Evolutionary conservation across 2,888 invertebrate species (phyloP).

Genomic region (Pelosia muscerda): DNA sequence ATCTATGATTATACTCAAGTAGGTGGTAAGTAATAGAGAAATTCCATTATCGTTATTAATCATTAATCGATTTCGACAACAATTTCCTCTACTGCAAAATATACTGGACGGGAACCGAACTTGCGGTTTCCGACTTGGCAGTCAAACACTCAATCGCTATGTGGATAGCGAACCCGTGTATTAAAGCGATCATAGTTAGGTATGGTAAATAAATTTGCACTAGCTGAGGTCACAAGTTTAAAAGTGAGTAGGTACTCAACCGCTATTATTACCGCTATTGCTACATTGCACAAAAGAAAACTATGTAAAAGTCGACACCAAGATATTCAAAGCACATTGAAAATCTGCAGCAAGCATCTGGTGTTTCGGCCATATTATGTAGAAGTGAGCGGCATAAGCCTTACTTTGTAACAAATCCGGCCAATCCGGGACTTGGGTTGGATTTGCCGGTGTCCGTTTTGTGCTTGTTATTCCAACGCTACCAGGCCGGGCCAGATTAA

Average conservation of each 20-base stretch:
- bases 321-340: constrained; percentile 70
- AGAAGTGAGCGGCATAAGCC: constrained; percentile 74
- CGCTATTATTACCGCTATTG: neutral
- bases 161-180: too few relatives aligned
- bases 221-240: too few relatives aligned
- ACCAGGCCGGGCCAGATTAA: constrained; percentile 64
- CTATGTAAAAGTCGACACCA: constrained; percentile 29
- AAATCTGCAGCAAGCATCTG: constrained; percentile 72
- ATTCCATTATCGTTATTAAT: too few relatives aligned
- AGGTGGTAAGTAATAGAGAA: too few relatives aligned
- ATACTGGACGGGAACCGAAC: too few relatives aligned
- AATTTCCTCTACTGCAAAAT: neutral
- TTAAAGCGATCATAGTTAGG: too few relatives aligned
- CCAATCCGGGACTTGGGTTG: constrained; percentile 79
- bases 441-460: constrained; percentile 80
- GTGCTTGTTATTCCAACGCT: constrained; percentile 77
- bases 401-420: constrained; percentile 82
- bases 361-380: constrained; percentile 75
- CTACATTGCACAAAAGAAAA: neutral
- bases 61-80: neutral
- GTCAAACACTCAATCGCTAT: too few relatives aligned
- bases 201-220: too few relatives aligned
- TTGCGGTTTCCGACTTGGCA: too few relatives aligned
- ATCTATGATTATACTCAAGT: too few relatives aligned
- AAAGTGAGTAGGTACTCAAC: too few relatives aligned